Evolutionary conservation across 2,113 vertebrate species (phyloP).

Genomic region (Epinephelus fuscoguttatus): DNA sequence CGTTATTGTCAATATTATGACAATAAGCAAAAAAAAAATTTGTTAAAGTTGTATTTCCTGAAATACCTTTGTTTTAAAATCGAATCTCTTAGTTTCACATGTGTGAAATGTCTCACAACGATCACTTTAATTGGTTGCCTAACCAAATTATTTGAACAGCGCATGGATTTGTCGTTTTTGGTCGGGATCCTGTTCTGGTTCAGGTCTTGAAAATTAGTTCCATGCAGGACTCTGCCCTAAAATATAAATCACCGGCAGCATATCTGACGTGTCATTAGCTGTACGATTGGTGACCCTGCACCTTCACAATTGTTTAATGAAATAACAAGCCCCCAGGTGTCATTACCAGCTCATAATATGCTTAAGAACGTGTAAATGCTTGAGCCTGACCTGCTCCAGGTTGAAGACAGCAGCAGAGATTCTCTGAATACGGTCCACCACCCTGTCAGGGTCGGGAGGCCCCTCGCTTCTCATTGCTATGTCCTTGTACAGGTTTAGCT

Average conservation of each 20-base stretch:
- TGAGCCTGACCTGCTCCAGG: slow-evolving; percentile 87
- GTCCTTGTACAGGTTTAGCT: slow-evolving; percentile 96
- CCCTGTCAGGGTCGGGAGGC: slow-evolving; percentile 89
- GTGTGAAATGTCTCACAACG: too few relatives aligned
- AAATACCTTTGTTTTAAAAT: too few relatives aligned
- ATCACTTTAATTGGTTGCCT: too few relatives aligned
- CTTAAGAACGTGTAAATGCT: not conserved
- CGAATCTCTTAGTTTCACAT: too few relatives aligned
- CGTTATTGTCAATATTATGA: too few relatives aligned
- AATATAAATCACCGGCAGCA: not conserved
- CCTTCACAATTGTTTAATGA: not conserved
- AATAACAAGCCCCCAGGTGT: not conserved
- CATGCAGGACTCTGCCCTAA: too few relatives aligned
- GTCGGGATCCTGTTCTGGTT: too few relatives aligned
- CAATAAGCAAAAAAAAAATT: too few relatives aligned
- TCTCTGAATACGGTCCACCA: slow-evolving; percentile 94
- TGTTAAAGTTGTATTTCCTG: too few relatives aligned
- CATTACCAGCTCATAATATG: not conserved
- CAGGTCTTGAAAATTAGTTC: too few relatives aligned
- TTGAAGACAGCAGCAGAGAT: slow-evolving; percentile 98
- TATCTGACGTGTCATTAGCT: not conserved
- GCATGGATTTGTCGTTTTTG: too few relatives aligned
- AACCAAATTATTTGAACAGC: too few relatives aligned
- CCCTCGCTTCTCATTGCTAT: slow-evolving; percentile 89
- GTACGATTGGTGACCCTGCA: not conserved